Percentiles rank a stretch among this genome's conserved stretches.
phyloP scores from a whole-genome alignment of 2,113 vertebrate species.

The Sylvietta virens region DNA sequence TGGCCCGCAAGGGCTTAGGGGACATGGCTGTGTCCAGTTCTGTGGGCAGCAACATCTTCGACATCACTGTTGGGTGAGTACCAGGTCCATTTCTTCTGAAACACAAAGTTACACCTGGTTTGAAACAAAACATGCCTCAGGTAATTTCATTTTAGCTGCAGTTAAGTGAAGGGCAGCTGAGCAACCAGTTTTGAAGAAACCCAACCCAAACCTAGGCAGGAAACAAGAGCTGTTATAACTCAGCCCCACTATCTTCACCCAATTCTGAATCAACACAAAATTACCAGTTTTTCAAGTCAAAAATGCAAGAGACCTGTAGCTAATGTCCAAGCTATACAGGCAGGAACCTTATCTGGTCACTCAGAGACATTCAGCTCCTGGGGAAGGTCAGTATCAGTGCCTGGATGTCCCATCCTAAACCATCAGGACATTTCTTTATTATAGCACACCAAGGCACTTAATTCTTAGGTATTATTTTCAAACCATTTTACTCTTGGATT shows the following conservation, averaged over 20 bases:
- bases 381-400: neutral
- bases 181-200: neutral
- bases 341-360: neutral
- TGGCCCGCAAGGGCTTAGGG: constrained; percentile 91
- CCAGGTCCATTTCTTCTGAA: neutral
- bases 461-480: neutral
- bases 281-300: neutral
- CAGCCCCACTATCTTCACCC: neutral
- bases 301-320: neutral
- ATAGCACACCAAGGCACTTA: neutral
- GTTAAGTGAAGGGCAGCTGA: neutral
- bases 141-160: neutral
- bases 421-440: neutral
- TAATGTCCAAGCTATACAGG: neutral
- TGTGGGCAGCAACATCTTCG: constrained; percentile 97
- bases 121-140: neutral
- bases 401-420: neutral
- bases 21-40: constrained; percentile 99
- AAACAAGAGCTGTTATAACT: neutral
- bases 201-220: neutral
- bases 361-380: neutral
- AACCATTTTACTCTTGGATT: neutral
- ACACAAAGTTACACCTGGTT: neutral
- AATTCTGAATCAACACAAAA: neutral
- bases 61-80: constrained; percentile 95